Base-by-base conservation (phyloP, 2,113 vertebrate species). In the Mobula hypostoma region DNA sequence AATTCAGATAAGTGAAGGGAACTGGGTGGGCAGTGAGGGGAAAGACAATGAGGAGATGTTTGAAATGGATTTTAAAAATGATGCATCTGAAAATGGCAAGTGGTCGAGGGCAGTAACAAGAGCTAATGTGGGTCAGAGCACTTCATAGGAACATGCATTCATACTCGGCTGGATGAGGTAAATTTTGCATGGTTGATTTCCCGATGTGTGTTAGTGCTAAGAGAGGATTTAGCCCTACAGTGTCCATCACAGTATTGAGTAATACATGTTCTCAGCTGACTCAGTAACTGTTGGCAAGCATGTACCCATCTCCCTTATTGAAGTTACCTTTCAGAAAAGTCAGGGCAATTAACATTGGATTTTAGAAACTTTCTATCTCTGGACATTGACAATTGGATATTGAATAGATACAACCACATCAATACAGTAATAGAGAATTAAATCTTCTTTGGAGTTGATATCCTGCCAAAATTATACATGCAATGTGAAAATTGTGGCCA, bases 371-470 rank as follows among this genome's bases (percentile, higher is more conserved):
- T 94, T 7, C 94, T 94, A 95, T 94, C 48, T 21, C 95, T 91
- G 94, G 96, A 94, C 48, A 48, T 48, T 48, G 48, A 48, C 48
- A 48, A 48, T 48, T 48, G 48, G 1, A 48, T 95, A 95, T 94
- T 95, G 94, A 95, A 94, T 96, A 94, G 94, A 48, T 92, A 95
- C 96, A 95, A 95, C 74, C 93, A 66, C 95, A 96, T 96, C 95
- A 96, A 95, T 96, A 66, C 14, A 96, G 95, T 96, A 96, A 96
- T 96, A 94, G 95, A 96, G 66, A 94, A 78, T 94, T 48, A 94
- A 82, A 56, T 61, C 9, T 58, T 85, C 83, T 94, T 94, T 94
- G 85, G 94, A 94, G 96, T 95, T 96, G 95, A 95, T 96, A 95
- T 95, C 58, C n/a, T 80, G 80, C 32, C 63, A 29, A 36, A 11